These are phyloP conservation scores for Montipora capitata DNA, from an alignment of 92 coral and sea anemone species.

Conservation along the genomic window DNA sequence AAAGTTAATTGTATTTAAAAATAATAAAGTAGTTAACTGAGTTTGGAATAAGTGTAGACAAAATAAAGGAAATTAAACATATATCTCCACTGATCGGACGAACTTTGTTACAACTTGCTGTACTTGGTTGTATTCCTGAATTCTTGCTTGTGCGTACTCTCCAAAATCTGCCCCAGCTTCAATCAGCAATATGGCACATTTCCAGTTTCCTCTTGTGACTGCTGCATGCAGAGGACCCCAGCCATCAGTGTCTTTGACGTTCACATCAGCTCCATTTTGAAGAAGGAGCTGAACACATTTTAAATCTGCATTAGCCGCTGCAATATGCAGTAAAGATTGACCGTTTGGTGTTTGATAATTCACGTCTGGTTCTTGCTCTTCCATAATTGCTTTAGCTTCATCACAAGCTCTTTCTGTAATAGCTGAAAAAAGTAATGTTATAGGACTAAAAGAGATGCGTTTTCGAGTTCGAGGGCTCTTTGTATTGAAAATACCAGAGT, in stretches of 20 bases:
- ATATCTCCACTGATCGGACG: conserved; percentile 86
- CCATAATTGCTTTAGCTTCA: conserved; percentile 82
- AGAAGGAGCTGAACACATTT: conserved; percentile 77
- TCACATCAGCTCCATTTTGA: conserved; percentile 85
- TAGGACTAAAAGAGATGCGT: conserved; percentile 85
- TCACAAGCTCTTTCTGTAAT: conserved; percentile 83
- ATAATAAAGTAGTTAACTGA: background rate
- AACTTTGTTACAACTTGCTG: conserved; percentile 76
- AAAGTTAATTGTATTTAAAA: background rate
- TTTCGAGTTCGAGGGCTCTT: conserved; percentile 68
- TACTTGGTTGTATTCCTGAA: conserved; percentile 84
- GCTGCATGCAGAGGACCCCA: conserved; percentile 92
- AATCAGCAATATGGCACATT: conserved; percentile 85
- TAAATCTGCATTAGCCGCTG: conserved; percentile 91
- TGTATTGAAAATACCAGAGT: conserved; percentile 24
- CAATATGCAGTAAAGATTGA: conserved; percentile 87
- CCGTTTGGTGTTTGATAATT: conserved; percentile 90
- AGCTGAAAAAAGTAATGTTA: conserved; percentile 81
- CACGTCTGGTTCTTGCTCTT: conserved; percentile 74
- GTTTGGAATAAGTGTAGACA: background rate
- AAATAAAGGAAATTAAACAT: conserved; percentile 53
- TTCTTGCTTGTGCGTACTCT: conserved; percentile 81
- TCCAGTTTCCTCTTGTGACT: conserved; percentile 87
- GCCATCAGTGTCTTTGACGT: conserved; percentile 70
- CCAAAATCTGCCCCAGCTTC: conserved; percentile 94